Conservation (phyloP, 2,113 vertebrate genomes). For the Anolis carolinensis region DNA sequence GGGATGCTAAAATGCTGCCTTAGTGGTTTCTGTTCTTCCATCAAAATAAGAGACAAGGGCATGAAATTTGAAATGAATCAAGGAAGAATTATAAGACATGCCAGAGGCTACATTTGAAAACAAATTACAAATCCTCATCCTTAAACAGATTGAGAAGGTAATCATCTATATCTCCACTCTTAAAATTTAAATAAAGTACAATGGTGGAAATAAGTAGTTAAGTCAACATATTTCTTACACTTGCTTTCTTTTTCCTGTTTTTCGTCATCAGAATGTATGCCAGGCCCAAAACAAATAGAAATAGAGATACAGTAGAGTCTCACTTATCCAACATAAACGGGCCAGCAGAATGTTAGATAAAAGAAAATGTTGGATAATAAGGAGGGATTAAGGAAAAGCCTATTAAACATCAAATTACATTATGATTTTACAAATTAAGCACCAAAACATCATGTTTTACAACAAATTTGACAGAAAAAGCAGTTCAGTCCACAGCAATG, state of each 20-base stretch:
- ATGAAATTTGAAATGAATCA: constrained; percentile 33
- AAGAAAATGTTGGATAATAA: too few relatives aligned
- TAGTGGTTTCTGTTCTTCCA: constrained; percentile 57
- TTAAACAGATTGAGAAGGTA: background rate
- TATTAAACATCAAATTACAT: too few relatives aligned
- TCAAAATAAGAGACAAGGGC: constrained; percentile 68
- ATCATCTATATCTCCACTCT: background rate
- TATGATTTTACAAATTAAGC: too few relatives aligned
- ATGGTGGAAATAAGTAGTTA: background rate
- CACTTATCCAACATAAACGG: too few relatives aligned
- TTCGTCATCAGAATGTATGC: background rate
- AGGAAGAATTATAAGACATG: constrained; percentile 32
- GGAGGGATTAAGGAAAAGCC: too few relatives aligned
- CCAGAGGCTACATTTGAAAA: background rate
- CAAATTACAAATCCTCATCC: background rate
- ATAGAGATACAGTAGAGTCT: too few relatives aligned
- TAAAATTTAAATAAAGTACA: background rate
- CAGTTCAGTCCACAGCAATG: too few relatives aligned
- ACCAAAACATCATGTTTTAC: too few relatives aligned
- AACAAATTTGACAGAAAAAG: too few relatives aligned
- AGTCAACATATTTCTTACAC: background rate
- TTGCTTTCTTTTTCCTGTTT: background rate
- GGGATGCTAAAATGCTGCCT: constrained; percentile 51
- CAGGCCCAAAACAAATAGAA: background rate
- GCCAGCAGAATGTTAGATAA: too few relatives aligned